Evolutionary conservation across 2,797 vertebrate genomes (phyloP).

Genomic region (Diplodus puntazzo): DNA sequence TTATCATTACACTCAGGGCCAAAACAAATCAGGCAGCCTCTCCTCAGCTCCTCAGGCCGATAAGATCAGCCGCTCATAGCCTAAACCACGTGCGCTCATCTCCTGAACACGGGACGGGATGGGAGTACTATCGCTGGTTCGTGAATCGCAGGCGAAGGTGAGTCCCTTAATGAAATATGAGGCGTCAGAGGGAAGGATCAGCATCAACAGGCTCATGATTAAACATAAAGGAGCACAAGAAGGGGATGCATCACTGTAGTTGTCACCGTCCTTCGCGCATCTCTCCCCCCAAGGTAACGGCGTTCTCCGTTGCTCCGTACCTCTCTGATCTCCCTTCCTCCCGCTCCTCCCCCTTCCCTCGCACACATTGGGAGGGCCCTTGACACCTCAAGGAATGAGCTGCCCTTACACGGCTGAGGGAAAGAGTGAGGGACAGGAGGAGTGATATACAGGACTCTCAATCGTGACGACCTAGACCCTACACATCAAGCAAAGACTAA

Average conservation of each 20-base stretch:
- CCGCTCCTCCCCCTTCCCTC: constrained; percentile 50
- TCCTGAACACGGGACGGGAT: constrained; percentile 14
- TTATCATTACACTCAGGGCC: constrained; percentile 55
- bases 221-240: constrained; percentile 72
- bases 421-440: constrained; percentile 42
- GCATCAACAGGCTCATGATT: constrained; percentile 81
- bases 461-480: constrained; percentile 19
- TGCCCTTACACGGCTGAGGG: constrained; percentile 69
- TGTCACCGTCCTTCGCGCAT: constrained; percentile 55
- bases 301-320: constrained; percentile 37
- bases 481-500: constrained; percentile 25
- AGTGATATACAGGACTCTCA: constrained; percentile 28
- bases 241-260: constrained; percentile 62
- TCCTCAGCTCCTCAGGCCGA: constrained; percentile 42
- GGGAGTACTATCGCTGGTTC: constrained; percentile 20
- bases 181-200: constrained; percentile 54
- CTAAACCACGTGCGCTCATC: constrained; percentile 19
- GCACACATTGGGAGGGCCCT: constrained; percentile 59
- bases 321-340: constrained; percentile 60
- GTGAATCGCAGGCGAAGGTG: constrained; percentile 56
- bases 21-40: constrained; percentile 60
- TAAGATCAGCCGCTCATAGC: constrained; percentile 58
- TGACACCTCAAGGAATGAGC: constrained; percentile 76
- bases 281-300: constrained; percentile 68
- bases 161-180: constrained; percentile 68